Evolutionary conservation across 2,113 vertebrate species (phyloP).

Genomic region (Pongo pygmaeus): DNA sequence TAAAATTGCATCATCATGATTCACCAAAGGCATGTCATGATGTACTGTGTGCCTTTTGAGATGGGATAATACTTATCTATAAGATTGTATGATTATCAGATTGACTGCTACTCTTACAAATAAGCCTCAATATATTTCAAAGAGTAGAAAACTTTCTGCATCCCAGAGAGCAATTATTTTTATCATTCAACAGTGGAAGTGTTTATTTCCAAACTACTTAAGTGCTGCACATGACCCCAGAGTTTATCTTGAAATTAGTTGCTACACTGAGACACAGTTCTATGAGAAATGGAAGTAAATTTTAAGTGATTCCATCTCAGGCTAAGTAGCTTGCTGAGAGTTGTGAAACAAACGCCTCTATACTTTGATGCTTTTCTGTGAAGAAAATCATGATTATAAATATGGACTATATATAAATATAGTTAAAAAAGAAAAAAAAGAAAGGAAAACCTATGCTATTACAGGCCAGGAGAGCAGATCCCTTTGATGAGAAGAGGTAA

Average conservation of each 20-base stretch:
- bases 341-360: neutral
- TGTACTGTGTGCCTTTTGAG: neutral
- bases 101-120: neutral
- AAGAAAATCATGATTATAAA: neutral
- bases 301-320: neutral
- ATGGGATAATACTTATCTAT: neutral
- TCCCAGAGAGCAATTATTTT: neutral
- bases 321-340: neutral
- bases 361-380: neutral
- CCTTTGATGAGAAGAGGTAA: neutral
- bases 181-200: neutral
- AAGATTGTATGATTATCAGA: neutral
- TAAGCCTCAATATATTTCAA: neutral
- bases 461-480: neutral
- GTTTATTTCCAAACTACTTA: neutral
- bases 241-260: neutral
- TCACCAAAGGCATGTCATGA: neutral
- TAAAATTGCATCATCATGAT: neutral
- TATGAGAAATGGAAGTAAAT: neutral
- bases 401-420: neutral
- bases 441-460: neutral
- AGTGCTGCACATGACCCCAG: rapidly evolving
- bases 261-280: neutral
- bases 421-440: neutral
- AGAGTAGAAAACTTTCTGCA: neutral